Percentiles rank a stretch among this genome's conserved stretches.
Evolutionary conservation across 2,888 invertebrate species (phyloP).

Genomic region (Rotaria magnacalcarata): DNA sequence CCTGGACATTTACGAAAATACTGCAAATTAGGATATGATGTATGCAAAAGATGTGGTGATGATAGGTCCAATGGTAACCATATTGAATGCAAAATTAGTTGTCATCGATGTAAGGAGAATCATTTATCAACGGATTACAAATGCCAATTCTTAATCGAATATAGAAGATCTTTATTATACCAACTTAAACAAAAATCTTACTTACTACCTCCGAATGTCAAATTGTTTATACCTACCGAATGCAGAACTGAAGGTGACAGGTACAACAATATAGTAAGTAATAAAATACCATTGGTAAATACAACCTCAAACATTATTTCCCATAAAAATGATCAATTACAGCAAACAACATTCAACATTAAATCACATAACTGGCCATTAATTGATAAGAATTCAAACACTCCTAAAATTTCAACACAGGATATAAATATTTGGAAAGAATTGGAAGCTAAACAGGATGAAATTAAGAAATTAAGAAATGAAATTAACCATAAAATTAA

Average conservation of each 20-base stretch:
- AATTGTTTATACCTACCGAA: background rate
- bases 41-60: background rate
- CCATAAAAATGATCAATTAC: background rate
- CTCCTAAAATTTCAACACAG: too few species aligned
- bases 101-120: background rate
- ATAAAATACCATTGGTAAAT: too few species aligned
- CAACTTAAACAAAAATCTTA: background rate
- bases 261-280: too few species aligned
- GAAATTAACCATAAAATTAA: too few species aligned
- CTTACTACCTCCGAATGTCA: background rate
- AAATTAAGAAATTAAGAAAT: too few species aligned
- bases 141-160: background rate
- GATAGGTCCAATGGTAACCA: background rate
- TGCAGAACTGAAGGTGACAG: background rate
- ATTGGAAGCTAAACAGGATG: background rate
- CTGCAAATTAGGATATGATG: background rate
- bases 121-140: background rate
- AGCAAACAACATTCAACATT: too few species aligned
- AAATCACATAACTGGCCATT: rapidly evolving
- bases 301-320: too few species aligned
- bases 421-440: rapidly evolving
- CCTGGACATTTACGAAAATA: background rate
- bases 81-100: background rate
- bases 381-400: too few species aligned
- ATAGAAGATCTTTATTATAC: background rate